Evolutionary conservation across 2,113 vertebrate genomes (phyloP).

Genomic region (Spermophilus dauricus): DNA sequence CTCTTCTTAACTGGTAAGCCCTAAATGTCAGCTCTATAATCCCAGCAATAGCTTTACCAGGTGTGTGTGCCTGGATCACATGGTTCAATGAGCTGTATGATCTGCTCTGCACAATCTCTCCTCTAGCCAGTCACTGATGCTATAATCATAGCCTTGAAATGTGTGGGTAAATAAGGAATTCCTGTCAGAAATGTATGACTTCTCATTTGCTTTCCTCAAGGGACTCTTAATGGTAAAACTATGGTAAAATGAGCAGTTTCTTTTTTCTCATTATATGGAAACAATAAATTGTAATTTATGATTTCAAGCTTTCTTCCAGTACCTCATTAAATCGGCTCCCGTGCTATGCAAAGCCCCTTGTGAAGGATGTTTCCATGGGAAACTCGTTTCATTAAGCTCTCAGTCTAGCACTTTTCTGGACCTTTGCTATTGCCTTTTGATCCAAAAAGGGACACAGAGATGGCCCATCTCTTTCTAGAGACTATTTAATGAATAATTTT

Average conservation of each 20-base stretch:
- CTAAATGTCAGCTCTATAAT: conserved; percentile 42
- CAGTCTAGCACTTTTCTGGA: background rate
- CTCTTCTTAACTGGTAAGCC: conserved; percentile 40
- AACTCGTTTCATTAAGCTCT: conserved; percentile 33
- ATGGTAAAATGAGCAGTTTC: conserved; percentile 9
- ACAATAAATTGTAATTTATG: conserved; percentile 9
- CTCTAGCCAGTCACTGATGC: conserved; percentile 6
- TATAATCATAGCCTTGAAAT: conserved; percentile 68
- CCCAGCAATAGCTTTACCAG: conserved; percentile 31
- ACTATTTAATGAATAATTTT: conserved; percentile 54
- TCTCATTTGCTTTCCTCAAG: conserved; percentile 35
- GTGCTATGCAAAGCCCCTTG: background rate
- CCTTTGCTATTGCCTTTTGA: conserved; percentile 42
- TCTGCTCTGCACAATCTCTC: background rate
- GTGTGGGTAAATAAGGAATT: conserved; percentile 47
- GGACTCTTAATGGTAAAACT: conserved; percentile 34
- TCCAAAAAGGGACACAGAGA: background rate
- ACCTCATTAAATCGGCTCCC: conserved; percentile 7
- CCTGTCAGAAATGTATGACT: conserved; percentile 35
- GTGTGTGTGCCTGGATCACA: background rate
- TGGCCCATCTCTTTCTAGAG: background rate
- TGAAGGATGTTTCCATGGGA: background rate
- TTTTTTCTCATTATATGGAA: conserved; percentile 57
- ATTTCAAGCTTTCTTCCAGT: conserved; percentile 48
- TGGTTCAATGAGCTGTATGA: conserved; percentile 40